Conservation (phyloP, 2,797 vertebrate genomes). For the Melopsittacus undulatus region DNA sequence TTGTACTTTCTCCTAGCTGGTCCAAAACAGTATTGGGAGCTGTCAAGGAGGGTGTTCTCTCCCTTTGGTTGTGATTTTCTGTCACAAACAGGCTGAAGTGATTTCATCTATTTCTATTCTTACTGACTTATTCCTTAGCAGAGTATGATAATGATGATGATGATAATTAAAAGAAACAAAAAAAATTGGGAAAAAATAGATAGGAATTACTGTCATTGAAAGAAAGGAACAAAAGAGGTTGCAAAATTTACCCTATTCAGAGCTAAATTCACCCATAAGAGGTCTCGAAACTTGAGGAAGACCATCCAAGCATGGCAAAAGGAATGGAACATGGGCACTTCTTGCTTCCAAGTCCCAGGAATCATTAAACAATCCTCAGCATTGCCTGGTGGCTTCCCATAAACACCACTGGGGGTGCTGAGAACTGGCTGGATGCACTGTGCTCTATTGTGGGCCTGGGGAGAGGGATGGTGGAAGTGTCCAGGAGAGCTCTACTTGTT, state of each 20-base stretch:
- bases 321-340: rapidly evolving
- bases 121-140: neutral
- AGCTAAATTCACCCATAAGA: neutral
- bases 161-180: neutral
- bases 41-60: neutral
- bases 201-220: neutral
- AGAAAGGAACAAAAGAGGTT: neutral
- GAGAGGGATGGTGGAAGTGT: too few relatives aligned
- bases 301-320: neutral
- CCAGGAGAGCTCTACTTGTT: neutral
- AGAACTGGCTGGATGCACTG: neutral
- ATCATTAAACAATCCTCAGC: neutral
- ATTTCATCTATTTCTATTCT: neutral
- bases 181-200: neutral
- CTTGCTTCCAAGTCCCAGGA: neutral
- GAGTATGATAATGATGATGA: neutral
- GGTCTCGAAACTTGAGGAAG: neutral
- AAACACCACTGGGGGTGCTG: neutral
- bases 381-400: neutral
- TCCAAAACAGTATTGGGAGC: neutral
- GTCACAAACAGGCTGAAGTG: neutral
- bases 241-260: neutral
- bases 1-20: neutral
- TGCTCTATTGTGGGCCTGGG: neutral
- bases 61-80: neutral